Base-by-base conservation (phyloP, 2,797 vertebrate species). In the Danio aesculapii region DNA sequence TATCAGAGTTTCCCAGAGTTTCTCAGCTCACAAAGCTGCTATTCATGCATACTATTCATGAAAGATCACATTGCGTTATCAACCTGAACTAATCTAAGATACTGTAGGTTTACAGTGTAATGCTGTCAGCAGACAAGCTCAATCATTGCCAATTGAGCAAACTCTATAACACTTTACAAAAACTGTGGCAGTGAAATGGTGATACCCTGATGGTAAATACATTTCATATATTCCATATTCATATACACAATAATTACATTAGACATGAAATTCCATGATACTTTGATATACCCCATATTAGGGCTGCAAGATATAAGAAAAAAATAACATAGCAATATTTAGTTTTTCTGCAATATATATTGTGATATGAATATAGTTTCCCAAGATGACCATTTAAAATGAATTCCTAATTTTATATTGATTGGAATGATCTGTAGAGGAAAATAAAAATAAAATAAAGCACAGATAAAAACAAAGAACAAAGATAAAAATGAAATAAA, bases 1-100 rank as follows among this genome's bases (percentile, higher is more conserved):
- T 78, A 43, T 70, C 55, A 61, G 19, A n/a, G 69, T 59, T 78
- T 69, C 44, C 64, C 64, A 78, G 21, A 77, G 43, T 69, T 49
- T 41, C 44, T 41, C 19, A 4, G 19, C 21, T 50, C 76, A 69
- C 76, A 78, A 78, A 50, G 76, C 53, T 41, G 66, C 64, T 69
- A 70, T 78, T 78, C 76, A 69, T 69, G 8, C 53, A 17, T 8
- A 53, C 3, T 41, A 62, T 55, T 53, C 66, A 68, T 10, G 66
- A 61, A 50, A 58, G 44, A 47, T 50, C 63, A 17, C 43, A 58
- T 5, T 46, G 14, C 12, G 43, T 58, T 77, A 77, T 66, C n/a
- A 52, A 70, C 69, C 69, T 55, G 16, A 71, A 6, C 30, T 39
- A 55, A 55, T 43, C 10, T 6, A 43, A 71, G 50, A 57, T 43